Base-by-base conservation (phyloP, 2,888 invertebrate genomes). In the Amorpha juglandis region DNA sequence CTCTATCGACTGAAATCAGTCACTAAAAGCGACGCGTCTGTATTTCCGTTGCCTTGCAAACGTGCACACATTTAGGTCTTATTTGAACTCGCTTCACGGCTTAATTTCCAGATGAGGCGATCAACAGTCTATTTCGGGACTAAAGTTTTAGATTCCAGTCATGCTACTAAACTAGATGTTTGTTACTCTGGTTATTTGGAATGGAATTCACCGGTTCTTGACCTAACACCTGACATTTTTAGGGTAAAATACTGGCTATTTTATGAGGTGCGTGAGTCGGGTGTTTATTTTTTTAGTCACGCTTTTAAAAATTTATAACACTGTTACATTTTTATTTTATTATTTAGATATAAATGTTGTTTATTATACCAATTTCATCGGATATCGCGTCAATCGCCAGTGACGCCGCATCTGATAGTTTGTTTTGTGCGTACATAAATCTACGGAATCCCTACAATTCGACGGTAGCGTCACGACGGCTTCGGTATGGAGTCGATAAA, bases 141-240 rank as follows among this genome's bases (percentile, higher is more conserved):
- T 47, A 33, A 62, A n/a, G 48, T 63, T 66, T n/a, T 66, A 66
- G 62, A 55, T 66, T 66, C 66, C 64, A 65, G 35, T 38, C 48
- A 19, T 27, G 58, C 55, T 47, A 58, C 33, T 58, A 65, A 65
- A 58, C 64, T 65, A 58, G 58, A 65, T 58, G 58, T 19, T 65
- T 55, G 55, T 47, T 27, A 27, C 35, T 55, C 55, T 58, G 58
- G 38, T 19, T 33, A 53, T 53, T 42, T 58, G 55, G n/a, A 12
- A 19, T 21, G 38, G 38, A 19, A 58, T 58, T 42, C 19, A 19
- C 58, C 42, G 55, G 55, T 55, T n/a, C 55, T 55, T 55, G 55
- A 55, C 55, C 55, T 35, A 42, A 42, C n/a, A 16, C n/a, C 50
- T n/a, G 50, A 50, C 58, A 38, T 55, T 38, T 55, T 58, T 38